Evolutionary conservation across 1,140 invertebrate species (phyloP), one percentile per base, ranked within the genome.

Genomic region (Cyclina sinensis): DNA sequence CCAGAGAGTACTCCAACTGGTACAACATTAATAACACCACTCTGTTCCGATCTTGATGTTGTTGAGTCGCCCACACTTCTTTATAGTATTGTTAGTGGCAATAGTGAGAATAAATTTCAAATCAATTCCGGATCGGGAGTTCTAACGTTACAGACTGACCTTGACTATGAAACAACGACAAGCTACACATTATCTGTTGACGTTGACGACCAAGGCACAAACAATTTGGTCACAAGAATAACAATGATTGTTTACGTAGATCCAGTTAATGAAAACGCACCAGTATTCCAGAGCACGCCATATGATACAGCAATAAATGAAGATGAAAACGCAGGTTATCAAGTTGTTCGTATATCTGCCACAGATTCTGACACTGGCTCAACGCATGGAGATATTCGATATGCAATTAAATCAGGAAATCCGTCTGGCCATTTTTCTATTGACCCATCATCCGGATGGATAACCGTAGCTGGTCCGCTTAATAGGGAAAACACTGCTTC

Each of bases 331-430:
- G 16, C 57, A 24, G 37, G 54, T 54, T 27, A 70, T 59, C 83
- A 59, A 21, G 84, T 93, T 30, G 78, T 82, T 1, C 78, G 65
- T 1, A 90, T 93, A 39, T 88, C 89, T 21, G 91, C 91, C 16
- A 90, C 76, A 37, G 92, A 93, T 59, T 48, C n/a, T 43, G 92
- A 93, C 78, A 65, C n/a, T 0, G 92, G 92, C 4, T 79, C 57
- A 5, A 89, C 68, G 7, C 88, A 93, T 68, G 90, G 91, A 12
- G 81, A 65, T 21, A 39, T 92, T n/a, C 70, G 88, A 18, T 93
- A 89, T 79, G 85, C 37, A 35, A 88, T 93, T 21, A 79, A 80
- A 37, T 32, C 54, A 24, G 92, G 92, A 32, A 90, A 93, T 68
- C 35, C 68, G 1, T 54, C 76, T 11, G 86, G 82, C 0, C 48